A percentile compares a stretch with the other conserved stretches of the same genome.
Conservation (phyloP, 2,113 vertebrate species). For the Bufo bufo region DNA sequence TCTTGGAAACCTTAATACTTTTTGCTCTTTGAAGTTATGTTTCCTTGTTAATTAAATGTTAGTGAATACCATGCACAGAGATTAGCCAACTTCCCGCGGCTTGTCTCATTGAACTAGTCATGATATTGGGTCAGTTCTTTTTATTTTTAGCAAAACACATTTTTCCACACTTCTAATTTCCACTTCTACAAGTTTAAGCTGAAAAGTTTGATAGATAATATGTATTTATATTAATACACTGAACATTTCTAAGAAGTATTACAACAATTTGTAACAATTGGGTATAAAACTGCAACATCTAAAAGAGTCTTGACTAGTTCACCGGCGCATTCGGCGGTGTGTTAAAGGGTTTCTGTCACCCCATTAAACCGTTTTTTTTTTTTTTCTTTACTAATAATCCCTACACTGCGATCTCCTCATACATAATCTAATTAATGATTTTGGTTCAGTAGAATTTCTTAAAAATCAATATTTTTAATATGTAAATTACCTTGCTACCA, state of each 20-base stretch:
- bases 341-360: too few relatives aligned
- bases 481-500: too few relatives aligned
- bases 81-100: not conserved
- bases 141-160: not conserved
- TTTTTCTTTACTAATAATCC: too few relatives aligned
- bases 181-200: not conserved
- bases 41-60: slow-evolving; percentile 22
- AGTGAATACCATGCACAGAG: not conserved
- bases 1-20: not conserved
- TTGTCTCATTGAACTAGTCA: not conserved
- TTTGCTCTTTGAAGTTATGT: slow-evolving; percentile 14
- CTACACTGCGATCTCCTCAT: too few relatives aligned
- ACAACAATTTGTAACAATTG: too few relatives aligned
- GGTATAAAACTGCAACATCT: too few relatives aligned
- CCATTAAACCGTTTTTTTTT: too few relatives aligned
- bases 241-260: not conserved
- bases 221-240: not conserved
- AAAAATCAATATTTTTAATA: too few relatives aligned
- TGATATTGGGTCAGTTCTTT: not conserved
- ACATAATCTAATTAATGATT: too few relatives aligned
- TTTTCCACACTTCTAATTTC: not conserved
- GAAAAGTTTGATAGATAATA: not conserved
- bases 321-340: too few relatives aligned
- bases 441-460: too few relatives aligned
- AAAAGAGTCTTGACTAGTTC: too few relatives aligned